Evolutionary conservation across 2,113 vertebrate genomes (phyloP).

Genomic region (Heloderma charlesbogerti): DNA sequence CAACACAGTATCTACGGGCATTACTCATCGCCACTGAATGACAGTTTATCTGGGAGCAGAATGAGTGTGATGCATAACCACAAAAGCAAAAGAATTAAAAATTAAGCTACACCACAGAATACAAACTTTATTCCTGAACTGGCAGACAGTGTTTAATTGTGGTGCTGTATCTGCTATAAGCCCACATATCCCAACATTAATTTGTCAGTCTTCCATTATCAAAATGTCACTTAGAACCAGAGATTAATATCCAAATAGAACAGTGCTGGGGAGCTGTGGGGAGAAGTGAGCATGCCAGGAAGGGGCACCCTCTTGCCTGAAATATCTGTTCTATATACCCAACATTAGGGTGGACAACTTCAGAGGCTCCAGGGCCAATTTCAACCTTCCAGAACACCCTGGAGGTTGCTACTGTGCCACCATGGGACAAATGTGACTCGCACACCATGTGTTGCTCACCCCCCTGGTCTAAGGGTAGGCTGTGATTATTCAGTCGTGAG

Average conservation of each 20-base stretch:
- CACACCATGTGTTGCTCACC: too few species aligned
- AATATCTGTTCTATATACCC: not conserved
- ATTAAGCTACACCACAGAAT: conserved; percentile 7
- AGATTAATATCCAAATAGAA: not conserved
- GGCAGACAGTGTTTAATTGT: not conserved
- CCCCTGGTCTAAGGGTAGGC: not conserved
- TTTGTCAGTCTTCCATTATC: not conserved
- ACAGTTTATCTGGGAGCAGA: not conserved
- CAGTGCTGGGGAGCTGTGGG: not conserved
- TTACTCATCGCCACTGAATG: conserved; percentile 11
- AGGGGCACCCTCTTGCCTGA: not conserved
- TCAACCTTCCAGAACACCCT: too few species aligned
- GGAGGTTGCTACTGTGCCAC: too few species aligned
- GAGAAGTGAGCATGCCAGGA: not conserved
- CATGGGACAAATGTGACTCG: too few species aligned
- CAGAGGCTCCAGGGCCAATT: too few species aligned
- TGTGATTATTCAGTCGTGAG: not conserved
- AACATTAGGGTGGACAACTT: not conserved
- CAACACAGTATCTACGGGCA: not conserved
- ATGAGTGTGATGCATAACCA: not conserved
- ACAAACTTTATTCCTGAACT: not conserved
- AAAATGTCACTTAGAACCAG: not conserved
- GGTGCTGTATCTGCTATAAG: not conserved
- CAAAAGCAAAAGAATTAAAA: conserved; percentile 13
- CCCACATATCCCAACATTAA: not conserved